phyloP scores from a whole-genome alignment of 2,888 invertebrate genomes.

The Blera fallax region DNA sequence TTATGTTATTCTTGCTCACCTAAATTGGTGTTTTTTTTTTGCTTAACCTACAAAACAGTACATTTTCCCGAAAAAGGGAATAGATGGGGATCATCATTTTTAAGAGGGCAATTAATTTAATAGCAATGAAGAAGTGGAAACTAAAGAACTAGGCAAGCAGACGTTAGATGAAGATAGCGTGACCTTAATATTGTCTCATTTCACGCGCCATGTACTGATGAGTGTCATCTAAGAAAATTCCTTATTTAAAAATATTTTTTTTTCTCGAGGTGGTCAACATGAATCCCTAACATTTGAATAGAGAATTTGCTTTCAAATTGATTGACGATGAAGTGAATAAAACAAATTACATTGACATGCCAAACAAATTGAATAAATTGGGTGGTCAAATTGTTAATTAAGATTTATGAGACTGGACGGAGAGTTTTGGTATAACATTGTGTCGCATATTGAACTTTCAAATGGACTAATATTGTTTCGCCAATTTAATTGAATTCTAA shows the following conservation, averaged over 20 bases:
- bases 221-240: background rate
- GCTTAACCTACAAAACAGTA: background rate
- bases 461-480: background rate
- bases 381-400: constrained; percentile 13
- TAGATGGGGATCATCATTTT: constrained; percentile 25
- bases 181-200: constrained; percentile 41
- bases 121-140: constrained; percentile 13
- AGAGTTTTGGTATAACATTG: background rate
- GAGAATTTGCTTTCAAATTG: background rate
- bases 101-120: constrained; percentile 54
- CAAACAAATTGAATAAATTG: constrained; percentile 30
- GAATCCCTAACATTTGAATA: background rate
- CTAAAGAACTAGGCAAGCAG: constrained; percentile 17
- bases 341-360: background rate
- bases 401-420: constrained; percentile 10
- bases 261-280: background rate
- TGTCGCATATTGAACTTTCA: background rate
- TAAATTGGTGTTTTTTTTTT: constrained; percentile 6
- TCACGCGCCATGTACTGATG: constrained; percentile 41
- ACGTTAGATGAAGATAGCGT: background rate
- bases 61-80: background rate
- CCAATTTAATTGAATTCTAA: constrained; percentile 18
- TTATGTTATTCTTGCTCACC: constrained; percentile 13
- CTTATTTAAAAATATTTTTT: background rate
- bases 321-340: background rate